Conservation (phyloP, 2,113 vertebrate genomes). For the Corvus cornix region DNA sequence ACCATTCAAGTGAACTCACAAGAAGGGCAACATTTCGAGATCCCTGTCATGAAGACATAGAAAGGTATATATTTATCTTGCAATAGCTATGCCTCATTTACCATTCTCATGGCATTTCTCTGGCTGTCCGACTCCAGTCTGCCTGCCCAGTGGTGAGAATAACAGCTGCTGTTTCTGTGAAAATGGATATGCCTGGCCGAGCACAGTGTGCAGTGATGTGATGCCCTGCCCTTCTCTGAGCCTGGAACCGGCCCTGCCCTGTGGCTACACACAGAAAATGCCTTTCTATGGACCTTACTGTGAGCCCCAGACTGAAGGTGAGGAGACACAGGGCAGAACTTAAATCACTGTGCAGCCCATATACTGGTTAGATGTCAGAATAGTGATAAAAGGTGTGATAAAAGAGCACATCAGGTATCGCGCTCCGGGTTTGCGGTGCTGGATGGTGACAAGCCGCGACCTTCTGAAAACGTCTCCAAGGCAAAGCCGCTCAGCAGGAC, state of each 20-base stretch:
- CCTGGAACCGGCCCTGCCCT: not conserved
- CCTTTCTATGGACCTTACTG: slow-evolving; percentile 60
- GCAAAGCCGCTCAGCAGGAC: too few species aligned
- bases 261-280: slow-evolving; percentile 37
- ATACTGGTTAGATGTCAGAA: not conserved
- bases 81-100: accelerated
- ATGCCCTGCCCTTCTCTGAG: not conserved
- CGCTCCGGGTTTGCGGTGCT: too few species aligned
- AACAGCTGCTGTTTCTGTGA: slow-evolving; percentile 67
- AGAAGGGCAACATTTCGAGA: not conserved
- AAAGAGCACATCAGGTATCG: not conserved
- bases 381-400: not conserved
- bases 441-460: too few species aligned
- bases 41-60: not conserved
- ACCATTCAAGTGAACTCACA: not conserved
- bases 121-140: slow-evolving; percentile 49
- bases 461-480: too few species aligned
- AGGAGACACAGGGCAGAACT: not conserved
- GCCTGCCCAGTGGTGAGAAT: slow-evolving; percentile 17
- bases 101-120: not conserved
- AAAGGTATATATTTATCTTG: not conserved
- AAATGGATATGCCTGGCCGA: slow-evolving; percentile 64
- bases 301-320: slow-evolving; percentile 60
- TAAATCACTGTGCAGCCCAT: accelerated
- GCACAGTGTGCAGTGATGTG: not conserved